Percentiles rank a stretch among this genome's conserved stretches.
These are phyloP conservation scores for Hyppa rectilinea DNA, from an alignment of 2,888 invertebrate genomes.

Conservation along the genomic window DNA sequence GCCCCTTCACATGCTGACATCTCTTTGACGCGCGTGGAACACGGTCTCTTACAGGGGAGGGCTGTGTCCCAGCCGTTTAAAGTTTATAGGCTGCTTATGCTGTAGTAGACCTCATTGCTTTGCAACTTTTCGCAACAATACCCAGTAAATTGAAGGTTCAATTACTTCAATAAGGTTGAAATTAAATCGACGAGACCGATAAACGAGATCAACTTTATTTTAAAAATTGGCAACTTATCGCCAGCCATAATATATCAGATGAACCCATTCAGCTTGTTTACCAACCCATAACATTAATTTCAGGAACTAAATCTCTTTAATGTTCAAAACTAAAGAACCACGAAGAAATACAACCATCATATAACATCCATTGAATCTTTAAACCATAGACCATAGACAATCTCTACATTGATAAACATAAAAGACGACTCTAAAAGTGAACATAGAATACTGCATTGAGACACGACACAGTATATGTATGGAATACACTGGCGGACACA, in stretches of 20 bases:
- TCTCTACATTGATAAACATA: not conserved
- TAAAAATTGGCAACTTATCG: not conserved
- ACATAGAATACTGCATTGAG: not conserved
- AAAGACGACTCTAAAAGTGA: conserved; percentile 9
- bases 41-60: too few species aligned
- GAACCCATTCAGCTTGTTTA: not conserved
- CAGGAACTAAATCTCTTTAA: conserved; percentile 1
- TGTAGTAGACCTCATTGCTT: not conserved
- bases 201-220: not conserved
- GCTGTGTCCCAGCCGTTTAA: too few species aligned
- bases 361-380: not conserved
- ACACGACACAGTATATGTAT: too few species aligned
- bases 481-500: conserved; percentile 23
- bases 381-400: not conserved
- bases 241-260: not conserved
- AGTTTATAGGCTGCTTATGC: too few species aligned
- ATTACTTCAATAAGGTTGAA: not conserved
- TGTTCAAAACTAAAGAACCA: conserved; percentile 12
- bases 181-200: not conserved
- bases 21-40: too few species aligned
- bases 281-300: not conserved
- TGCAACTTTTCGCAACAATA: not conserved
- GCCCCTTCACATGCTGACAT: too few species aligned
- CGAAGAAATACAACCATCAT: not conserved
- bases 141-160: too few species aligned